A percentile compares a stretch with the other conserved stretches of the same genome.
phyloP scores from a whole-genome alignment of 2,888 invertebrate genomes.

The Cantharis flavilabris region DNA sequence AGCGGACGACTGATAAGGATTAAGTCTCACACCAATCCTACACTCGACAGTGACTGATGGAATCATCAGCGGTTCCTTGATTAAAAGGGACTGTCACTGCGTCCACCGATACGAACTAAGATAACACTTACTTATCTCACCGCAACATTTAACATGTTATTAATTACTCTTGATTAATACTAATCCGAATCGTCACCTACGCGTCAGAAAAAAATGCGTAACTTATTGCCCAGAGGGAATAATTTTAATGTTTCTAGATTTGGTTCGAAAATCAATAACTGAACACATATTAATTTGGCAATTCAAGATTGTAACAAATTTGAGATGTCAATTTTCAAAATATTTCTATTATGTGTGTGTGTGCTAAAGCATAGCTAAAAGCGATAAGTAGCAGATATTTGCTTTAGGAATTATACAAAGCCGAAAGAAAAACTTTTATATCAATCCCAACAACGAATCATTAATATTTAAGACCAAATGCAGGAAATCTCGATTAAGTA shows the following conservation, averaged over 20 bases:
- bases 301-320: not conserved
- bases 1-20: slow-evolving; percentile 53
- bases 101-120: slow-evolving; percentile 24
- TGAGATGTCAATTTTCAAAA: not conserved
- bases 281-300: not conserved
- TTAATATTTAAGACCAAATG: slow-evolving; percentile 34
- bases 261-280: not conserved
- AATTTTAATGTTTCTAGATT: not conserved
- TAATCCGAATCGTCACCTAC: not conserved
- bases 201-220: not conserved
- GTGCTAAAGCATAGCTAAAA: not conserved
- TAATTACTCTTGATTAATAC: slow-evolving; percentile 51
- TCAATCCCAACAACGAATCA: slow-evolving; percentile 36
- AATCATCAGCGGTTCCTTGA: slow-evolving; percentile 53
- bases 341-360: not conserved
- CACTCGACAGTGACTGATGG: slow-evolving; percentile 54
- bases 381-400: not conserved
- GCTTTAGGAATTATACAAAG: not conserved
- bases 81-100: slow-evolving; percentile 51
- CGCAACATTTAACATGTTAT: slow-evolving; percentile 51
- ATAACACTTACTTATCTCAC: slow-evolving; percentile 35
- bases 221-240: not conserved
- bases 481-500: slow-evolving; percentile 22
- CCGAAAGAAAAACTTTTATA: slow-evolving; percentile 4
- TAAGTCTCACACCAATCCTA: slow-evolving; percentile 49